Percentiles rank a stretch among this genome's conserved stretches.
These are phyloP conservation scores for Bufo gargarizans DNA, from an alignment of 2,113 vertebrate species.

Conservation along the genomic window DNA sequence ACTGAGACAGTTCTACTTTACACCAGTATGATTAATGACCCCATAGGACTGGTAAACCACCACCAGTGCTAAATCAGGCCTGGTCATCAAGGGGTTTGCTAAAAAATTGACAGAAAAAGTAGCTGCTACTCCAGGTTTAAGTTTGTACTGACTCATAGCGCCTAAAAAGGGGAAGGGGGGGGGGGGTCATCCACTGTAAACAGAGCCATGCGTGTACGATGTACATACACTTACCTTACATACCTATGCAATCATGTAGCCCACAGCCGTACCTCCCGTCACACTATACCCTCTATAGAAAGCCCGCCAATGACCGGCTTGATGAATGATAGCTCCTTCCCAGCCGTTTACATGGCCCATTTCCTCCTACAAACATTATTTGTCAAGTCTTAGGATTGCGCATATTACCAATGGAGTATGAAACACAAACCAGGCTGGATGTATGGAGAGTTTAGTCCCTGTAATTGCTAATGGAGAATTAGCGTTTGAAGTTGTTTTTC, in stretches of 20 bases:
- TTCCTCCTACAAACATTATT: constrained; percentile 51
- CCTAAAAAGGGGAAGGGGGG: too few species aligned
- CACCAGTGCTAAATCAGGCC: too few species aligned
- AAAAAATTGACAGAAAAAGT: neutral
- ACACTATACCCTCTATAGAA: neutral
- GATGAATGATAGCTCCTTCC: constrained; percentile 30
- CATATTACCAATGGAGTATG: constrained; percentile 33
- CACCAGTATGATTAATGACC: too few species aligned
- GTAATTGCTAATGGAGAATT: constrained; percentile 44
- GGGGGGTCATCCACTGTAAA: neutral
- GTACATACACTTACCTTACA: neutral
- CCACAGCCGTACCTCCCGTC: neutral
- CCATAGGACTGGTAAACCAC: too few species aligned
- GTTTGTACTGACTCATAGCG: neutral
- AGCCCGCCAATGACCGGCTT: constrained; percentile 8
- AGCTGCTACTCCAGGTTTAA: neutral
- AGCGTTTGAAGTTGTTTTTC: constrained; percentile 47
- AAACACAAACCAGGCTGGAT: neutral
- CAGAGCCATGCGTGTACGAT: neutral
- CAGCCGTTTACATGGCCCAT: constrained; percentile 44
- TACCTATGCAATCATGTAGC: neutral
- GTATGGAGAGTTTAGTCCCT: neutral
- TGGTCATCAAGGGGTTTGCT: neutral
- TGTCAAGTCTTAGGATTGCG: constrained; percentile 36
- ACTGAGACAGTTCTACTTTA: too few species aligned